Evolutionary conservation across 1,140 invertebrate genomes (phyloP), one percentile per base, ranked within the genome.

Genomic region (Orussus abietinus): DNA sequence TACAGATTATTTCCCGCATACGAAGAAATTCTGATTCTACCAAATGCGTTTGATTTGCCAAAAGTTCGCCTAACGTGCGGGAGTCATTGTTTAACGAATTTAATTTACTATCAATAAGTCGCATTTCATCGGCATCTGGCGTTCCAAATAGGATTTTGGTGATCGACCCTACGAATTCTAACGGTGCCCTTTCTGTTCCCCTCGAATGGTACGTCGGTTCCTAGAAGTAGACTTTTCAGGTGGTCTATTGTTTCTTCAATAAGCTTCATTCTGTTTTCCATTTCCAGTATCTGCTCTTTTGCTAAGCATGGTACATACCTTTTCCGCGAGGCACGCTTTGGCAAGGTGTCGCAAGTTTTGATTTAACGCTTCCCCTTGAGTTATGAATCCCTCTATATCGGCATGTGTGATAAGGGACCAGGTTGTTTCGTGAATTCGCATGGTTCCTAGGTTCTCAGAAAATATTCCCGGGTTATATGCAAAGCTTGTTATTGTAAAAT

Each of bases 21-120:
- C n/a, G n/a, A n/a, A n/a, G n/a, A 9, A 39, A 39, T 30, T 30
- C 38, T 30, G 28, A 17, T 20, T 39, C 32, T n/a, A 39, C 17
- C 6, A 39, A 31, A 13, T 39, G 38, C 15, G 38, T 39, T 30
- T 39, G 26, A 20, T 39, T 39, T n/a, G 21, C 15, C 10, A 39
- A 7, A 12, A 39, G 20, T 20, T 30, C 28, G 12, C 28, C 9
- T 30, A 39, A 29, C 9, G 30, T 30, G 3, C 20, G 12, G 5
- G 26, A 11, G 28, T 19, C 32, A 20, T 39, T 30, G 13, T 12
- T 30, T 19, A 39, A n/a, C 32, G 10, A 3, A 14, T 39, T 20
- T 3, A 39, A 31, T 39, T 39, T 28, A 10, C 6, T 5, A 7
- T 10, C 7, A 5, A 39, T 39, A 21, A 11, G 20, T 4, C 25